Evolutionary conservation across 2,797 vertebrate species (phyloP).

Genomic region (Sebastes miniatus): DNA sequence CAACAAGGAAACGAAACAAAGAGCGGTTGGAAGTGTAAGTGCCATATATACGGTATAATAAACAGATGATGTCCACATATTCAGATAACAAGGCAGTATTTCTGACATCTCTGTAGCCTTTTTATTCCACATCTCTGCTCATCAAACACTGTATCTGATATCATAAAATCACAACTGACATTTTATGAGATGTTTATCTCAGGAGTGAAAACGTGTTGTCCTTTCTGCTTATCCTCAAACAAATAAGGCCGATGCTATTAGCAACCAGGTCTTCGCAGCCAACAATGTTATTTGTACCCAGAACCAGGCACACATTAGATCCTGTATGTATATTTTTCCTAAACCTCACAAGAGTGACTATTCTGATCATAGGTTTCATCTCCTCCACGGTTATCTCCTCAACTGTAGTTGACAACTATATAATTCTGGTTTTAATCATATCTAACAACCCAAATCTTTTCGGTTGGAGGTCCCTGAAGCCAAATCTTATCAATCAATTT

Average conservation of each 20-base stretch:
- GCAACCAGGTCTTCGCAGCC: too few species aligned
- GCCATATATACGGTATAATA: accelerated
- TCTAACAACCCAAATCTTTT: too few species aligned
- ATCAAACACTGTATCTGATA: background rate
- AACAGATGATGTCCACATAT: background rate
- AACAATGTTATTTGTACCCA: too few species aligned
- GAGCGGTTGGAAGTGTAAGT: background rate
- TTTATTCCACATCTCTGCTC: background rate
- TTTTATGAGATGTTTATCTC: too few species aligned
- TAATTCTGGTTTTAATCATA: too few species aligned
- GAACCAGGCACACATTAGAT: too few species aligned
- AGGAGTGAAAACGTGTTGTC: accelerated
- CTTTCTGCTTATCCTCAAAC: background rate
- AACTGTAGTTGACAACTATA: too few species aligned
- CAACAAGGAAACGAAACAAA: background rate
- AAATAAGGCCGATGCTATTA: background rate
- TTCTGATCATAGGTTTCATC: too few species aligned
- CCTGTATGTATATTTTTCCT: too few species aligned
- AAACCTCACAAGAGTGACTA: too few species aligned
- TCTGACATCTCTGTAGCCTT: background rate
- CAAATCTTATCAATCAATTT: background rate
- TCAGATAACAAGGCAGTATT: background rate
- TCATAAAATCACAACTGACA: background rate
- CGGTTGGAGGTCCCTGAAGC: too few species aligned
- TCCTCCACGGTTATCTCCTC: too few species aligned